Percentiles rank a stretch among this genome's conserved stretches.
Conservation (phyloP, 2,888 invertebrate species). For the Orthosia gracilis region DNA sequence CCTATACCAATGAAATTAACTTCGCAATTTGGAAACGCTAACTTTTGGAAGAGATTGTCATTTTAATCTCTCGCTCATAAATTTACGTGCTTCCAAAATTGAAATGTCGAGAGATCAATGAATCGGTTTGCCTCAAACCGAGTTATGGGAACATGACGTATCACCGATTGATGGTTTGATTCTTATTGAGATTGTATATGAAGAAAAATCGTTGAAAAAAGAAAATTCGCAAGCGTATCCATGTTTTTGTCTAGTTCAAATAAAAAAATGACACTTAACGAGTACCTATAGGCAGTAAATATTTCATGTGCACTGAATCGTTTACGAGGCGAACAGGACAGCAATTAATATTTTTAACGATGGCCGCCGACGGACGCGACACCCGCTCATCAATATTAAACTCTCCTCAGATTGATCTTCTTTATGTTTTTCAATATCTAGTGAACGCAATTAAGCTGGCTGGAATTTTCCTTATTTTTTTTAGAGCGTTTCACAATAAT, state of each 20-base stretch:
- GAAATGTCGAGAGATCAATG: conserved; percentile 37
- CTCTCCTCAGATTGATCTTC: conserved; percentile 77
- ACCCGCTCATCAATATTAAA: conserved; percentile 87
- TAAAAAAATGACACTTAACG: conserved; percentile 59
- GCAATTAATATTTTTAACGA: conserved; percentile 89
- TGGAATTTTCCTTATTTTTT: conserved; percentile 73
- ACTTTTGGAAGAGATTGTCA: conserved; percentile 18
- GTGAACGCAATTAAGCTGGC: conserved; percentile 70
- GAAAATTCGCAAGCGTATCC: conserved; percentile 29
- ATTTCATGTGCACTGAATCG: conserved; percentile 79
- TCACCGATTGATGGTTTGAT: background rate
- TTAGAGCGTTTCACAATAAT: conserved; percentile 25
- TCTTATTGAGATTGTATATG: background rate
- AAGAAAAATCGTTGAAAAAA: background rate
- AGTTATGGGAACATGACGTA: background rate
- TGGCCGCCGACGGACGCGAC: conserved; percentile 65
- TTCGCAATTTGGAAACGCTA: conserved; percentile 27
- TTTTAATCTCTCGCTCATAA: conserved; percentile 32
- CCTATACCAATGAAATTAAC: conserved; percentile 25
- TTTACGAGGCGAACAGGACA: conserved; percentile 84
- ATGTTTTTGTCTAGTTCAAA: conserved; percentile 40
- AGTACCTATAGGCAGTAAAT: conserved; percentile 71
- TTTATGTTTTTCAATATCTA: conserved; percentile 77
- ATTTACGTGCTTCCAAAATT: conserved; percentile 29
- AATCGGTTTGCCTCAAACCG: conserved; percentile 17